A percentile compares a stretch with the other conserved stretches of the same genome.
These are phyloP conservation scores for Ophion obscuratus DNA, from an alignment of 2,888 invertebrate species.

Conservation along the genomic window DNA sequence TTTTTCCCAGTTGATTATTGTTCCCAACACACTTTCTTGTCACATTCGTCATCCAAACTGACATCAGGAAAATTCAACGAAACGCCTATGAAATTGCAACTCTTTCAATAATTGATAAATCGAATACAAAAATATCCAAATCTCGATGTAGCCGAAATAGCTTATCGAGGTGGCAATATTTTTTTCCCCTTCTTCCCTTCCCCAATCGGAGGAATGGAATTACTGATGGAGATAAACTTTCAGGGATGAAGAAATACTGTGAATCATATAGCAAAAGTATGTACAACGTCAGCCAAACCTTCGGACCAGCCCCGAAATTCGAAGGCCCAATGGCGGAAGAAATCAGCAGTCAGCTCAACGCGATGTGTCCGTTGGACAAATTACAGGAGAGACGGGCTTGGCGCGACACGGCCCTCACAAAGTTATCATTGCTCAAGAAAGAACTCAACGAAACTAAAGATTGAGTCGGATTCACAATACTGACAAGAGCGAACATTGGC, in stretches of 20 bases:
- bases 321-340: constrained; percentile 88
- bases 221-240: constrained; percentile 51
- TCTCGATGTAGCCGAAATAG: not conserved
- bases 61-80: no score
- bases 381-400: constrained; percentile 91
- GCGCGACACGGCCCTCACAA: constrained; percentile 93
- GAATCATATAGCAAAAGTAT: constrained; percentile 87
- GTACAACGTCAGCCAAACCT: constrained; percentile 88
- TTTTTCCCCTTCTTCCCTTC: not conserved
- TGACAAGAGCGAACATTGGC: not conserved
- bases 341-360: constrained; percentile 90
- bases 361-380: constrained; percentile 90
- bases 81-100: no score
- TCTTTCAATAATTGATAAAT: not conserved
- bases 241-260: constrained; percentile 87
- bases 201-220: not conserved
- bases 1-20: not conserved
- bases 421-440: constrained; percentile 91
- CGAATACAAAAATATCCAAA: not conserved
- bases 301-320: constrained; percentile 91
- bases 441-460: constrained; percentile 85
- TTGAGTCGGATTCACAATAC: not conserved
- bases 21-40: not conserved
- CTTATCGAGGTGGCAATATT: not conserved
- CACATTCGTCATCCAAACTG: no score